A percentile compares a stretch with the other conserved stretches of the same genome.
These are phyloP conservation scores for Oasisia sp. DNA, from an alignment of 2,888 invertebrate genomes.

Conservation along the genomic window DNA sequence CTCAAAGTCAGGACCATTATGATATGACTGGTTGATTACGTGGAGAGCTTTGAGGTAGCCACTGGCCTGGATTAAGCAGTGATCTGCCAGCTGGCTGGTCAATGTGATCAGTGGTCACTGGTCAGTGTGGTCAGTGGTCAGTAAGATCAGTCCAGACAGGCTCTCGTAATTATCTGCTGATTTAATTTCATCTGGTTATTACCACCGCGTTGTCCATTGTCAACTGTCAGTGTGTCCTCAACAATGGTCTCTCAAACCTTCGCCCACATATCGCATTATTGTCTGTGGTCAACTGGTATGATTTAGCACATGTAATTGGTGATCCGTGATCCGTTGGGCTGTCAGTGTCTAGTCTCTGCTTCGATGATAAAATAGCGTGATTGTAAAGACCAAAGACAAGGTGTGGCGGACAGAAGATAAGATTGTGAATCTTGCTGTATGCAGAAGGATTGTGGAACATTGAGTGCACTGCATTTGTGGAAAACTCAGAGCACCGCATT, in stretches of 20 bases:
- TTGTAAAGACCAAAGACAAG: not conserved
- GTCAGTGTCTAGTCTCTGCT: not conserved
- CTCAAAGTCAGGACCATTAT: not conserved
- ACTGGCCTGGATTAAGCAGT: not conserved
- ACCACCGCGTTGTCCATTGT: not conserved
- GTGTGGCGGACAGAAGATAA: not conserved
- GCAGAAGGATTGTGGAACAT: not conserved
- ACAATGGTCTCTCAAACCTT: not conserved
- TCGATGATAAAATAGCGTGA: not conserved
- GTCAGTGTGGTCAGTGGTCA: not conserved
- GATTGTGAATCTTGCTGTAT: not conserved
- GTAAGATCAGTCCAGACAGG: not conserved
- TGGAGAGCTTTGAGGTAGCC: not conserved
- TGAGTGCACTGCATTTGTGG: not conserved
- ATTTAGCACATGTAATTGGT: not conserved
- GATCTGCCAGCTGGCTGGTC: no score
- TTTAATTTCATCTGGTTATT: not conserved
- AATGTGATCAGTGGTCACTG: not conserved
- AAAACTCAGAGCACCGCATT: not conserved
- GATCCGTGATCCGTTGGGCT: not conserved
- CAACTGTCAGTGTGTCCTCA: not conserved
- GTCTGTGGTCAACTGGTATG: not conserved
- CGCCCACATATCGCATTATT: not conserved
- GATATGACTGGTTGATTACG: not conserved
- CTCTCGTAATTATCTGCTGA: not conserved